Percentiles rank a stretch among this genome's conserved stretches.
Conservation (phyloP, 2,113 vertebrate species). For the Heterotilapia buettikoferi region DNA sequence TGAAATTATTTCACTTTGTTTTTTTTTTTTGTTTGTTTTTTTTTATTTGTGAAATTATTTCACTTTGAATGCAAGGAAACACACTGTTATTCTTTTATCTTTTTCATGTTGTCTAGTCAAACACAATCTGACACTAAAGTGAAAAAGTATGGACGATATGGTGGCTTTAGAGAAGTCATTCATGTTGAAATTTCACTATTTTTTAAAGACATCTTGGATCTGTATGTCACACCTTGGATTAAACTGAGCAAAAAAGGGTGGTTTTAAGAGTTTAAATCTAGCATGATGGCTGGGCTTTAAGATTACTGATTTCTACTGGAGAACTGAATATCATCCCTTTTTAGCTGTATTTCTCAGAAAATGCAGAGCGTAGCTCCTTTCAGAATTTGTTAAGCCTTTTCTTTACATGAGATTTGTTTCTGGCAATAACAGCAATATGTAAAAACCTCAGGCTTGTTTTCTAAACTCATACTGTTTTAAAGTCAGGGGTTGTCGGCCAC, state of each 20-base stretch:
- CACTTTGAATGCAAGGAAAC: background rate
- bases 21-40: too few relatives aligned
- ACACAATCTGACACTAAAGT: background rate
- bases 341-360: background rate
- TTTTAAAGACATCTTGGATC: background rate
- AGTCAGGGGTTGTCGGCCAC: background rate
- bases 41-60: background rate
- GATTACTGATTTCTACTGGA: background rate
- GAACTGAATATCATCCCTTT: background rate
- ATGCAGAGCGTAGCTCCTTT: background rate
- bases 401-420: background rate
- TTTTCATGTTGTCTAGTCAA: background rate
- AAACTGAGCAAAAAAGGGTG: background rate
- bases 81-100: background rate
- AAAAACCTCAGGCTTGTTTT: background rate
- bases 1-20: background rate
- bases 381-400: background rate
- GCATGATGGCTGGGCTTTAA: background rate
- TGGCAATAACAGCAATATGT: background rate
- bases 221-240: accelerated
- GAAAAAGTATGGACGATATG: accelerated
- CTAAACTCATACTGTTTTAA: background rate
- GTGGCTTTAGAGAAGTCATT: background rate
- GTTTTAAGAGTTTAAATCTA: background rate
- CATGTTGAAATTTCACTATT: background rate